Conservation (phyloP, 2,113 vertebrate species). For the Coturnix japonica region DNA sequence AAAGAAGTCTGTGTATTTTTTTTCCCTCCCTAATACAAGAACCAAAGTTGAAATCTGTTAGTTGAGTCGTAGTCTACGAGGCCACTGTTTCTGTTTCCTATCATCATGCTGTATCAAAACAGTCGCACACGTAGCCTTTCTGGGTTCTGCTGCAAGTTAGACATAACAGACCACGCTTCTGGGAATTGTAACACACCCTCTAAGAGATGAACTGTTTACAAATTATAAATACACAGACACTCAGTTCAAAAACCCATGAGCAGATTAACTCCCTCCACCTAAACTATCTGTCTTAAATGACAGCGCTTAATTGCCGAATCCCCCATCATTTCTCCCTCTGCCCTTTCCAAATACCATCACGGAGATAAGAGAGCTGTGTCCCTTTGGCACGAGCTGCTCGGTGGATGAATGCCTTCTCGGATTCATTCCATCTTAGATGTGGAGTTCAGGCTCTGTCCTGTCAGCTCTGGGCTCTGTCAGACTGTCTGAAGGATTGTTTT, state of each 20-base stretch:
- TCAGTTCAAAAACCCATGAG: slow-evolving; percentile 73
- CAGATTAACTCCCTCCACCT: slow-evolving; percentile 80
- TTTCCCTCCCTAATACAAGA: neutral
- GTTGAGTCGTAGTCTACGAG: neutral
- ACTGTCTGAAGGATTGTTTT: slow-evolving; percentile 50
- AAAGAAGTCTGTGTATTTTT: slow-evolving; percentile 36
- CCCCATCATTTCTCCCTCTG: neutral
- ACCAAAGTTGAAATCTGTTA: neutral
- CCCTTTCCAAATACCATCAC: slow-evolving; percentile 8
- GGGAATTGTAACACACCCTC: slow-evolving; percentile 87
- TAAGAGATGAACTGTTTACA: slow-evolving; percentile 84
- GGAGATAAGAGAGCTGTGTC: slow-evolving; percentile 59
- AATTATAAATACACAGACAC: slow-evolving; percentile 80
- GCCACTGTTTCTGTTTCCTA: slow-evolving; percentile 49
- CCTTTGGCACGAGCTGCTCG: neutral
- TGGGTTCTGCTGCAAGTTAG: slow-evolving; percentile 81
- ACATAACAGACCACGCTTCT: slow-evolving; percentile 86
- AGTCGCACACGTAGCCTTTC: slow-evolving; percentile 28
- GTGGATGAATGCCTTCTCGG: slow-evolving; percentile 8
- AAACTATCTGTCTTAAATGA: slow-evolving; percentile 83
- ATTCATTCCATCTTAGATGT: slow-evolving; percentile 45
- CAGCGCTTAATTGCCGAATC: slow-evolving; percentile 79
- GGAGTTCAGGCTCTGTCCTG: slow-evolving; percentile 22
- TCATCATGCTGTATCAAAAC: slow-evolving; percentile 39
- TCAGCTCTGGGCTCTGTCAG: slow-evolving; percentile 68